A percentile compares a stretch with the other conserved stretches of the same genome.
Evolutionary conservation across 2,888 invertebrate genomes (phyloP).

Genomic region (Acholoe squamosa): DNA sequence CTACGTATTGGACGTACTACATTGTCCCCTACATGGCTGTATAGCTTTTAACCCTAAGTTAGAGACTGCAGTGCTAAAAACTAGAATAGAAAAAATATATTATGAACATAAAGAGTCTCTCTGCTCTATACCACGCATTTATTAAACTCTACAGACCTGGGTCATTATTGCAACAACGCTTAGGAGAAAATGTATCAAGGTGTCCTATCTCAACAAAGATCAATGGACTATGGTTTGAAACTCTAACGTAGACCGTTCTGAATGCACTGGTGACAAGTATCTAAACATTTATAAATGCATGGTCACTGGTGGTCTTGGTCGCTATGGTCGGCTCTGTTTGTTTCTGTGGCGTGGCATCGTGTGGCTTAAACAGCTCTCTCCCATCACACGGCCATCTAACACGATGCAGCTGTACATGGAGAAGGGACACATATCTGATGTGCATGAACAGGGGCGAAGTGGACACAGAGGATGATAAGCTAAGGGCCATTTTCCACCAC

Average conservation of each 20-base stretch:
- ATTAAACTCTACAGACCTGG: no score
- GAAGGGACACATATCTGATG: no score
- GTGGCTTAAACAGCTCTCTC: neutral
- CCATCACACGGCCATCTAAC: neutral
- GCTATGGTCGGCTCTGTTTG: neutral
- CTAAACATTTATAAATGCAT: conserved; percentile 7
- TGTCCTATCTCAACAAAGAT: neutral
- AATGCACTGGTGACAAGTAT: neutral
- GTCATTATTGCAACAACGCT: no score
- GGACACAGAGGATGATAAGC: neutral
- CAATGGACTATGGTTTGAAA: neutral
- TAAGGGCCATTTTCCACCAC: no score
- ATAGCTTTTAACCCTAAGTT: no score
- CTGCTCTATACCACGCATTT: no score
- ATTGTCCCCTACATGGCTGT: no score
- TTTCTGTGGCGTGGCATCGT: neutral
- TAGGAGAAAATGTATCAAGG: neutral
- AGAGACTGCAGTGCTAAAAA: no score
- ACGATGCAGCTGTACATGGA: neutral
- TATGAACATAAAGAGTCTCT: no score
- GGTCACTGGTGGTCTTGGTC: neutral
- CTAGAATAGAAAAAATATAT: no score
- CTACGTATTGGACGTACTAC: no score
- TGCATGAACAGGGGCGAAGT: neutral
- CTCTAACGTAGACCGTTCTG: neutral